These are phyloP conservation scores for Sphaeramia orbicularis DNA, from an alignment of 2,797 vertebrate genomes.

Conservation along the genomic window DNA sequence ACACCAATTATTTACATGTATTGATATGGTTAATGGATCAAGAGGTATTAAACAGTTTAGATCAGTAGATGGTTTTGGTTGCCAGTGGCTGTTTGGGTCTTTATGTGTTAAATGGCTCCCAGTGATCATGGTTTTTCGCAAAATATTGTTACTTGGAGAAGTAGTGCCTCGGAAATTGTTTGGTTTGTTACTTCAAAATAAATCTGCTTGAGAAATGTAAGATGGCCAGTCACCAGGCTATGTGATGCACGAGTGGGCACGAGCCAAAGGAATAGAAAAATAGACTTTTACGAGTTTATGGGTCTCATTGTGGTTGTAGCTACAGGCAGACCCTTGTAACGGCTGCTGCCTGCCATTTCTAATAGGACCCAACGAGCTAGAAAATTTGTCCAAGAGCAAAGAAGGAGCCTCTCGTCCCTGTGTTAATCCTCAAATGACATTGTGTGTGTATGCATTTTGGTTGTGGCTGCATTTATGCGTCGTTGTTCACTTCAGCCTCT, in stretches of 20 bases:
- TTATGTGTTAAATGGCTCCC: neutral
- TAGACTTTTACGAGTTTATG: conserved; percentile 48
- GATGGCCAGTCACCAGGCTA: neutral
- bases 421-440: conserved; percentile 12
- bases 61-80: no score
- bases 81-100: no score
- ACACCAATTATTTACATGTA: no score
- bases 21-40: no score
- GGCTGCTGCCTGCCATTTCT: conserved; percentile 43
- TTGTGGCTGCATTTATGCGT: conserved; percentile 36
- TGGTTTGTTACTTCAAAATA: neutral
- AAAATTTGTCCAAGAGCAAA: conserved; percentile 61
- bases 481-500: conserved; percentile 22
- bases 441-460: conserved; percentile 12
- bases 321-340: conserved; percentile 33
- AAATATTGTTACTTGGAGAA: neutral
- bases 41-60: no score
- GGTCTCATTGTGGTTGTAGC: conserved; percentile 34
- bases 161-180: neutral
- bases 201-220: neutral
- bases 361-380: conserved; percentile 64
- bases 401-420: conserved; percentile 44
- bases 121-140: neutral
- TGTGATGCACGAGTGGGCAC: conserved; percentile 14
- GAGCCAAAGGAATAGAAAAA: conserved; percentile 23